A percentile compares a stretch with the other conserved stretches of the same genome.
These are phyloP conservation scores for Drosophila hamatofila DNA, from an alignment of 2,888 invertebrate genomes.

Conservation along the genomic window DNA sequence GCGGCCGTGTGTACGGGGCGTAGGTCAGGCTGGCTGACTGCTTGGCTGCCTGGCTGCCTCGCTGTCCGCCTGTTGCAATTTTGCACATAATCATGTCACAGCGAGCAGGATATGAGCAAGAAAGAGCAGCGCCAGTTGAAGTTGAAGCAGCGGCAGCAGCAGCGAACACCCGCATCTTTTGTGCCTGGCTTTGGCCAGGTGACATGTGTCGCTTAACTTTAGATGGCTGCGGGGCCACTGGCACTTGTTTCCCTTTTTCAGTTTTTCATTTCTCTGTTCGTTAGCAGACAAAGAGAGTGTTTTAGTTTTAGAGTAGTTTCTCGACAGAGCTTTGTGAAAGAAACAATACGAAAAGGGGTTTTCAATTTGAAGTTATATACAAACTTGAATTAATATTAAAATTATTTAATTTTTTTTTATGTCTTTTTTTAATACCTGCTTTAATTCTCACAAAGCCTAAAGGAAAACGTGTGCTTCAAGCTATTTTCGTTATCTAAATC, in stretches of 20 bases:
- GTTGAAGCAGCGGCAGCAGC: not conserved
- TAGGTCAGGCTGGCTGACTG: conserved; percentile 14
- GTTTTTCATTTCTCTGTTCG: conserved; percentile 1
- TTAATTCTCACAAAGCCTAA: too few species aligned
- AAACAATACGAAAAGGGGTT: not conserved
- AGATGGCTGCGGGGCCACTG: conserved; percentile 56
- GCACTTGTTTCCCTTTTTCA: conserved; percentile 55
- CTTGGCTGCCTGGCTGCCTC: conserved; percentile 18
- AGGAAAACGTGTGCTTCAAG: too few species aligned
- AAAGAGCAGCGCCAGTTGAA: conserved; percentile 5
- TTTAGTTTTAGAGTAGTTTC: not conserved
- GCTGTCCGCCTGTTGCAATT: conserved; percentile 71
- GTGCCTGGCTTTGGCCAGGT: conserved; percentile 53
- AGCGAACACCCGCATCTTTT: conserved; percentile 28
- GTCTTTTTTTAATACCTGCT: too few species aligned
- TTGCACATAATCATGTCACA: conserved; percentile 81
- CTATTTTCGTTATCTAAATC: too few species aligned
- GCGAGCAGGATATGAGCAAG: conserved; percentile 65
- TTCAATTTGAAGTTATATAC: not conserved
- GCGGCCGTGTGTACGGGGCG: not conserved
- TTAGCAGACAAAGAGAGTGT: not conserved
- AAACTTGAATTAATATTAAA: not conserved
- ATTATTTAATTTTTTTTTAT: too few species aligned
- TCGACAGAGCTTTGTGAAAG: too few species aligned
- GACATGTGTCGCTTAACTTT: conserved; percentile 80